phyloP scores from a whole-genome alignment of 2,888 invertebrate genomes.

The Melitaea athalia region DNA sequence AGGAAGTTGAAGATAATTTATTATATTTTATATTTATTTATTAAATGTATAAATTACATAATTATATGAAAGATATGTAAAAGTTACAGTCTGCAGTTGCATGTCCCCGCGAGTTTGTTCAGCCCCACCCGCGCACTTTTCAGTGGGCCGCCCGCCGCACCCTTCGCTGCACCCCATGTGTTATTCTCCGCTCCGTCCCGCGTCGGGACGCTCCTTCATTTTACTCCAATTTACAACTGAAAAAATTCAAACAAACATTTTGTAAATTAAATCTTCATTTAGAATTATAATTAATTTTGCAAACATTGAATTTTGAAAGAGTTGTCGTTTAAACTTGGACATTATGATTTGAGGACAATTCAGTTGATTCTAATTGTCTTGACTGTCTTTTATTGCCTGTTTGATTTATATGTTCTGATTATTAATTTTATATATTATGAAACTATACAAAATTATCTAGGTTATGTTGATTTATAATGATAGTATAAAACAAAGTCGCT shows the following conservation, averaged over 20 bases:
- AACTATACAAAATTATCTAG: too few species aligned
- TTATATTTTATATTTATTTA: not conserved
- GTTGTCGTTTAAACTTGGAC: not conserved
- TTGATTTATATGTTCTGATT: too few species aligned
- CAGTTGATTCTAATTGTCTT: conserved; percentile 1
- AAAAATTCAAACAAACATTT: conserved; percentile 78
- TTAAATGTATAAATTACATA: conserved; percentile 16
- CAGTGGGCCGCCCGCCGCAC: conserved; percentile 79
- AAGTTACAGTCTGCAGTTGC: conserved; percentile 52
- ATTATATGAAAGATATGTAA: conserved; percentile 49
- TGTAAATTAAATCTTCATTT: conserved; percentile 59
- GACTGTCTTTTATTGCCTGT: not conserved
- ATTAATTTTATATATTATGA: too few species aligned
- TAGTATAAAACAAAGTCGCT: too few species aligned
- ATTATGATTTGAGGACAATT: not conserved
- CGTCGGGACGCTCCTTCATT: conserved; percentile 80
- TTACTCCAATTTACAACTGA: conserved; percentile 81
- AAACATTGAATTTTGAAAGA: conserved; percentile 13
- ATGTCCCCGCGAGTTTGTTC: conserved; percentile 82
- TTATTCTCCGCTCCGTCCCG: conserved; percentile 74
- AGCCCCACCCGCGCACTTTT: conserved; percentile 82
- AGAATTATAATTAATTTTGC: conserved; percentile 45
- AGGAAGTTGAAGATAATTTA: not conserved
- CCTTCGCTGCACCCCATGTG: conserved; percentile 73
- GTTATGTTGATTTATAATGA: too few species aligned